Percentiles rank a stretch among this genome's conserved stretches.
phyloP scores from a whole-genome alignment of 2,797 vertebrate genomes.

The Botia kubotai region DNA sequence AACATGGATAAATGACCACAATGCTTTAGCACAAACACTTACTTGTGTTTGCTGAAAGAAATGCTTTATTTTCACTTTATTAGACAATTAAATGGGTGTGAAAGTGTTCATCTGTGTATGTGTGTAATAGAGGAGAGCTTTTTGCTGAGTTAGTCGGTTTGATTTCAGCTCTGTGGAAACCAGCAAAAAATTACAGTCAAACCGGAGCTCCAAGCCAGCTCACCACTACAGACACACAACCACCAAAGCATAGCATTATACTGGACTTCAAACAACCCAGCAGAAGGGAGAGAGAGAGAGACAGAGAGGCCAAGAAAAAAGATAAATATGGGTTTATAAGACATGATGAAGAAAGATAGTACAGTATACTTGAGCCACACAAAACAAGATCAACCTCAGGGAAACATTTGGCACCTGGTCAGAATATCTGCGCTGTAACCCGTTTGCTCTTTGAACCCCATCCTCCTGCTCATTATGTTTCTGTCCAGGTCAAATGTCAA shows the following conservation, averaged over 20 bases:
- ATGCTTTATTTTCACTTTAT: constrained; percentile 65
- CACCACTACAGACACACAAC: neutral
- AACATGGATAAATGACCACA: constrained; percentile 3
- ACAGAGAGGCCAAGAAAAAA: neutral
- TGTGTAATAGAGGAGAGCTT: constrained; percentile 14
- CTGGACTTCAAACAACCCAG: constrained; percentile 19
- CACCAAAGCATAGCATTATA: constrained; percentile 14
- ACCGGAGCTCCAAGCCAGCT: constrained; percentile 21
- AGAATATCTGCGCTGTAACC: neutral
- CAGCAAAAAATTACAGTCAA: constrained; percentile 6
- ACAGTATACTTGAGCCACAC: neutral
- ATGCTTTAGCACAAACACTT: constrained; percentile 7
- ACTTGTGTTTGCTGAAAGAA: constrained; percentile 36
- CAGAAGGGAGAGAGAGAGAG: neutral
- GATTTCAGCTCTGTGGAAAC: constrained; percentile 26
- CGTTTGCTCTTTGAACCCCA: constrained; percentile 13
- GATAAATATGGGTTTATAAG: neutral
- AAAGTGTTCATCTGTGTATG: constrained; percentile 28
- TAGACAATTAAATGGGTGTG: constrained; percentile 50
- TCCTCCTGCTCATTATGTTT: neutral
- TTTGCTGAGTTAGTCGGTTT: constrained; percentile 26
- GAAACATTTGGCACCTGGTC: neutral
- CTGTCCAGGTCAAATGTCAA: no score
- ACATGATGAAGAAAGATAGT: neutral
- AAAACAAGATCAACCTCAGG: neutral